Base-by-base conservation (phyloP, 2,888 invertebrate species). In the Pseudococcus longispinus region DNA sequence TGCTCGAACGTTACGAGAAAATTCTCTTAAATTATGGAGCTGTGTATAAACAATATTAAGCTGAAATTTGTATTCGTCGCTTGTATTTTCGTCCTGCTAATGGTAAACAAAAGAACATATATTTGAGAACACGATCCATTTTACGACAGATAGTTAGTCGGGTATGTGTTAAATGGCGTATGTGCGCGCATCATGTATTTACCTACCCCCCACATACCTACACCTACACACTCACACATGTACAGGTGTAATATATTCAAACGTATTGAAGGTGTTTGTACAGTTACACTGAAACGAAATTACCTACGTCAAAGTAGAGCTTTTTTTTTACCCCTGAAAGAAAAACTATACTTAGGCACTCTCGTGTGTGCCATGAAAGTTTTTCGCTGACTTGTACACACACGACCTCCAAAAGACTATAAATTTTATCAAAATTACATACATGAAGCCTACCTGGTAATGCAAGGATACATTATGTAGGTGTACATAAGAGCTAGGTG, bases 21-120 rank as follows among this genome's bases (percentile, higher is more conserved):
- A 37, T 80, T 80, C 42, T 20, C 37, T 80, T 80, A 80, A 80
- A 80, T 42, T 80, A 32, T 80, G 37, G 77, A 80, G 77, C 29
- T 55, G 83, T 32, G 29, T 55, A 51, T 37, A 84, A 84, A 84
- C 84, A 84, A 84, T 84, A 55, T 84, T 55, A 84, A 84, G 55
- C 84, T 60, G 32, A 84, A 84, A 84, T 84, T 84, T 84, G 84
- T 84, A 84, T 84, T 84, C 84, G 60, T 55, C 46, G 84, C 51
- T 60, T 26, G 51, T 32, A n/a, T 60, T 84, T 37, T 55, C 60
- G 84, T 60, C 84, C 15, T 60, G 84, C 32, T 32, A 60, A 84
- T 51, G 32, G 84, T 84, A 84, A 84, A 84, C 84, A 84, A 84
- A 84, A 60, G 26, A 55, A 84, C n/a, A n/a, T 60, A n/a, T 37